Conservation (phyloP, 2,113 vertebrate genomes). For the Scalopus aquaticus region DNA sequence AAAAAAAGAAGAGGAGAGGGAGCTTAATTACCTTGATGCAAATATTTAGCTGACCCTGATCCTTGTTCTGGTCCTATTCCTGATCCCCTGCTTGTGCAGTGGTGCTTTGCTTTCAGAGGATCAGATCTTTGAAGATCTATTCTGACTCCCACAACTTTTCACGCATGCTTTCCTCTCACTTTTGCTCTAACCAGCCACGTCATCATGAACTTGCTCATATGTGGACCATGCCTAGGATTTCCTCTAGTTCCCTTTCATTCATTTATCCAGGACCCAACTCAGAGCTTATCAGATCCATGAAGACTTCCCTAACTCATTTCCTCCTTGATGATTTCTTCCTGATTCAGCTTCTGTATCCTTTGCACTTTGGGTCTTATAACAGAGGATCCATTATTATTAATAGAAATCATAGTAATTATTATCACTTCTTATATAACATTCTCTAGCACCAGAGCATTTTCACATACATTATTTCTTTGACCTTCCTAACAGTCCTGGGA, state of each 20-base stretch:
- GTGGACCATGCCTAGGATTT: neutral
- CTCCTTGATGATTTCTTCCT: neutral
- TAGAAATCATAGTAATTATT: neutral
- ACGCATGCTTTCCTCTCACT: neutral
- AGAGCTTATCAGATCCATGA: neutral
- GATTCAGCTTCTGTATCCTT: neutral
- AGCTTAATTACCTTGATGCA: neutral
- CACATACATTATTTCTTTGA: neutral
- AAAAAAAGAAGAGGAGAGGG: too few relatives aligned
- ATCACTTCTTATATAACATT: neutral
- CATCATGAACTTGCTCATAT: neutral
- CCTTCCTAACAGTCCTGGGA: neutral
- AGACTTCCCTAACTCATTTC: neutral
- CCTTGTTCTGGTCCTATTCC: neutral
- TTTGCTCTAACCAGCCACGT: neutral
- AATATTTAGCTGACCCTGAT: neutral
- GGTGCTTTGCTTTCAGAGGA: neutral
- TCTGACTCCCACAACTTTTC: too few relatives aligned
- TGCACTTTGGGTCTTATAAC: neutral
- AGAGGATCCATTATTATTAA: neutral
- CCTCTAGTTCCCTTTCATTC: neutral
- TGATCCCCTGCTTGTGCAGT: neutral
- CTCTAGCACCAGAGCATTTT: neutral
- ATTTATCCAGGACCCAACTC: neutral
- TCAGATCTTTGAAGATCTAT: neutral